Evolutionary conservation across 2,888 invertebrate species (phyloP), one percentile per base, ranked within the genome.

Genomic region (Agapostemon virescens): DNA sequence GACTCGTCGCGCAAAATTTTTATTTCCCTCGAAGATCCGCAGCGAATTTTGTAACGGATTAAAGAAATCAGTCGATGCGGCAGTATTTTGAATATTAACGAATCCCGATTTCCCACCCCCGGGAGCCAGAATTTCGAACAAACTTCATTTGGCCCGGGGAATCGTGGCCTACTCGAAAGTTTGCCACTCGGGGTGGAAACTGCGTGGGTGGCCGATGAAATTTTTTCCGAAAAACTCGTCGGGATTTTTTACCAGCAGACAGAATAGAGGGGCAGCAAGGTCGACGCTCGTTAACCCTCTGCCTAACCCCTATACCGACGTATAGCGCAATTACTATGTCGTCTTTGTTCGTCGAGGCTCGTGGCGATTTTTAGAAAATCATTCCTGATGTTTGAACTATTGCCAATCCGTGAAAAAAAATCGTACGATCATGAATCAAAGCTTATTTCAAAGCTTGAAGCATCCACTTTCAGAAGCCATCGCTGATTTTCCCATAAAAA

Each of bases 131-230:
- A 61, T 30, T 61, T 61, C 61, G 61, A 61, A 61, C 61, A 33
- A 61, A 61, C 61, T 33, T 30, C 61, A 55, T 55, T 55, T 55
- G 17, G 55, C 26, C 2, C 17, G 26, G 55, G 15, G 55, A 26
- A 55, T 6, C 55, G 55, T 26, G 2, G 26, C 5, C 26, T 26
- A 55, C 55, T 55, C 55, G 55, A 55, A 55, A 55, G 55, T 55
- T 55, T 55, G 61, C 61, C 20, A 20, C 61, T 30, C 33, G 45
- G 40, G 42, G 42, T 63, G 45, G 33, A 61, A 61, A 42, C 69
- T 11, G 49, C 49, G 17, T 23, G 49, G 26, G 20, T 49, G 68
- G 58, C 4, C 30, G 58, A 17, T 61, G 61, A 7, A 61, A 33
- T 20, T 61, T 61, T 61, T 61, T 2, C 61, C 20, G 61, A 61